Base-by-base conservation (phyloP, 2,113 vertebrate genomes). In the Lepisosteus osseus region DNA sequence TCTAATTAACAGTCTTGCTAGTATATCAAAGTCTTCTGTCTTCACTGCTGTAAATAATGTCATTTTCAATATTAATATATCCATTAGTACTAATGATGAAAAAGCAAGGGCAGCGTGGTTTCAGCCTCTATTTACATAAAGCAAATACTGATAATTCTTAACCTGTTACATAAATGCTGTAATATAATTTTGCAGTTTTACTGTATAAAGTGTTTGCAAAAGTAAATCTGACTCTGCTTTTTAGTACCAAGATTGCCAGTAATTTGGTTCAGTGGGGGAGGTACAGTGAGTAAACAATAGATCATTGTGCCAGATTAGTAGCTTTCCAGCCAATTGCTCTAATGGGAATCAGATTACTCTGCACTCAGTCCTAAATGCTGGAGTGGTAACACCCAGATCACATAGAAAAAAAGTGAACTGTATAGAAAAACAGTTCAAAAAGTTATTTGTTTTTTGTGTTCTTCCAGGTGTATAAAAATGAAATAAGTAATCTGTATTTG, bases 291-390 rank as follows among this genome's bases (percentile, higher is more conserved):
- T 9, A 66, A 45, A 66, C 64, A 66, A 54, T 68, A 62, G 65
- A 73, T 68, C 44, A 41, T 44, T 6, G 42, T 13, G 7, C 43
- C 65, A 61, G 71, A 72, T 72, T 67, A 72, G 65, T 65, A 7
- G 13, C 72, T 68, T 67, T 73, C 61, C 61, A 73, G 65, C 55
- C 12, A 65, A 68, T 68, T 54, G 56, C 72, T 7, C 17, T 6
- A 64, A 72, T 65, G 56, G 11, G 8, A 72, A 65, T 68, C 65
- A 40, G 72, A 47, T 67, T 68, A 61, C 43, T 15, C 5, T 54
- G 71, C 15, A 5, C 47, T 51, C 5, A 7, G 15, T 69, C 43
- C 8, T 40, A 68, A 51, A 45, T n/a, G 56, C 56, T 45, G 51
- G 43, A n/a, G 41, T 51, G 5, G 13, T 42, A 29, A 61, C 29